These are phyloP conservation scores for Corythaeola cristata DNA, from an alignment of 2,113 vertebrate genomes.

Conservation along the genomic window DNA sequence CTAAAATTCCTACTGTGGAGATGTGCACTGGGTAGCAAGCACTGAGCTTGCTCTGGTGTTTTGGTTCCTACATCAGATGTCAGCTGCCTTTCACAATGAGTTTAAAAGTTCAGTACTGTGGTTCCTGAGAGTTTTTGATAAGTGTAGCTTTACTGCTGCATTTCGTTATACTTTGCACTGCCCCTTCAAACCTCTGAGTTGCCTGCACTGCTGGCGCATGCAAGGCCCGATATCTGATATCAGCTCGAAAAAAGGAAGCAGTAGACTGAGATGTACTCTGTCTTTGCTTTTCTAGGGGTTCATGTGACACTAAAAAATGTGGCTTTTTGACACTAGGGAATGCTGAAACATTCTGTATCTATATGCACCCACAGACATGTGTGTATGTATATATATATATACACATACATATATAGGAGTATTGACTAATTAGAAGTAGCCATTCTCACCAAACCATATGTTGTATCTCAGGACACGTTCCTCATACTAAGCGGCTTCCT, in stretches of 20 bases:
- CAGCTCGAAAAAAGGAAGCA: not conserved
- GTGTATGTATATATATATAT: not conserved
- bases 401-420: not conserved
- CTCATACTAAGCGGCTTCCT: not conserved
- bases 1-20: not conserved
- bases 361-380: too few species aligned
- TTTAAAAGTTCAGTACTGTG: not conserved
- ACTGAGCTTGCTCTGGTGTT: not conserved
- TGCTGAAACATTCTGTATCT: not conserved
- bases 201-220: not conserved
- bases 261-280: not conserved
- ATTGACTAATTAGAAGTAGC: not conserved
- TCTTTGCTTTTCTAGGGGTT: not conserved
- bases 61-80: not conserved
- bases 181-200: not conserved
- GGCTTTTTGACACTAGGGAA: not conserved
- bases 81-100: not conserved
- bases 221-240: too few species aligned
- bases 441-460: not conserved
- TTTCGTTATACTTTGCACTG: not conserved
- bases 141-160: not conserved
- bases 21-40: not conserved
- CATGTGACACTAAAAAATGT: not conserved
- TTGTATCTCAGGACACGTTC: accelerated
- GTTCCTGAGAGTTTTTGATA: not conserved